Base-by-base conservation (phyloP, 2,888 invertebrate species). In the Zonitis immaculata region DNA sequence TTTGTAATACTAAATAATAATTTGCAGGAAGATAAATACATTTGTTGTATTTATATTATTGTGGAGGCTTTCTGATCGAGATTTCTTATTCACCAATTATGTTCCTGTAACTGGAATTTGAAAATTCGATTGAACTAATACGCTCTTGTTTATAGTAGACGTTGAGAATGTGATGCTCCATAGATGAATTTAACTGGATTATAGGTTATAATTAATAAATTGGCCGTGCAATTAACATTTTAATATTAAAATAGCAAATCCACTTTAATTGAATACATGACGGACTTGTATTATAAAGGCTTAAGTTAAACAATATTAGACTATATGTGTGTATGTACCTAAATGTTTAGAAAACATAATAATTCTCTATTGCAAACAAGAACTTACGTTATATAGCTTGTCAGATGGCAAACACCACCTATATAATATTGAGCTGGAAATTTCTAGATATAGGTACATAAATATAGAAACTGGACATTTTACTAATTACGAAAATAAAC, bases 371-470 rank as follows among this genome's bases (percentile, higher is more conserved):
- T 54, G 60, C 51, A 61, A 60, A 61, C 59, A 55, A 27, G 51
- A n/a, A 52, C 53, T 61, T 59, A 57, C 51, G 55, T 58, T 60
- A 61, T 57, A n/a, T n/a, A n/a, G n/a, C 54, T 39, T 58, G 61
- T 56, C 61, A 59, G 58, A 55, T 58, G 59, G n/a, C n/a, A n/a
- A n/a, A 59, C 58, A 49, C 57, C 39, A n/a, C 39, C 39, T 18
- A 11, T 46, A 39, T 39, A 11, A 39, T 11, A 39, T 18, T 2
- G 11, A 6, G 18, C 11, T 18, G 16, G 11, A 39, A 39, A n/a
- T n/a, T n/a, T n/a, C n/a, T n/a, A n/a, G n/a, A n/a, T n/a, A n/a
- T n/a, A n/a, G 1, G 20, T 4, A 3, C n/a, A n/a, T n/a, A 39
- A 11, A 39, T 3, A 39, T 5, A 39, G 7, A 5, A 2, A 39